phyloP scores from a whole-genome alignment of 2,888 invertebrate genomes.

The Polietes domitor region DNA sequence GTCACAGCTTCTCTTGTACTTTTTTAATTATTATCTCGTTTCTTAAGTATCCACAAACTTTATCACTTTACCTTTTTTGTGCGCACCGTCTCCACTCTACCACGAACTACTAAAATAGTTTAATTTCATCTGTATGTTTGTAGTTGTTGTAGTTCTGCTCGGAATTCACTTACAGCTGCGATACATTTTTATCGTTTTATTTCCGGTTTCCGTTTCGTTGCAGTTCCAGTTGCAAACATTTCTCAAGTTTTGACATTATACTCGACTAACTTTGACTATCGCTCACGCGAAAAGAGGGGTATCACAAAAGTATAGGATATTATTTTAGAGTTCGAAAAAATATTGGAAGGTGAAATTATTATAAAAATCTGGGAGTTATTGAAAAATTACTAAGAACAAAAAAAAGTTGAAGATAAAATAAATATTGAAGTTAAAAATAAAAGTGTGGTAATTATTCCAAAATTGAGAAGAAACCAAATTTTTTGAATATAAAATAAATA shows the following conservation, averaged over 20 bases:
- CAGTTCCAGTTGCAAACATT: background rate
- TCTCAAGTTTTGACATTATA: background rate
- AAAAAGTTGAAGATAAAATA: too few relatives aligned
- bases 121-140: background rate
- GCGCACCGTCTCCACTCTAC: background rate
- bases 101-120: background rate
- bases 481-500: too few relatives aligned
- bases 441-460: too few relatives aligned
- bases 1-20: background rate
- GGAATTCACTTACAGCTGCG: background rate
- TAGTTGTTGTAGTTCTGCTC: background rate
- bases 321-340: too few relatives aligned
- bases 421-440: too few relatives aligned
- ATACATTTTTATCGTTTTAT: constrained; percentile 10
- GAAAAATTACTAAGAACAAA: too few relatives aligned
- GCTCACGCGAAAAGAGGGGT: too few relatives aligned
- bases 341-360: too few relatives aligned
- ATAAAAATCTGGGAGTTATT: too few relatives aligned
- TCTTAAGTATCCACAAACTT: background rate
- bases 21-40: constrained; percentile 11
- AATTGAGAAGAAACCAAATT: too few relatives aligned
- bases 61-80: background rate
- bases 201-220: constrained; percentile 1
- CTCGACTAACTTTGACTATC: too few relatives aligned
- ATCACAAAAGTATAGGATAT: too few relatives aligned